These are phyloP conservation scores for Takifugu flavidus DNA, from an alignment of 2,113 vertebrate genomes.

Conservation along the genomic window DNA sequence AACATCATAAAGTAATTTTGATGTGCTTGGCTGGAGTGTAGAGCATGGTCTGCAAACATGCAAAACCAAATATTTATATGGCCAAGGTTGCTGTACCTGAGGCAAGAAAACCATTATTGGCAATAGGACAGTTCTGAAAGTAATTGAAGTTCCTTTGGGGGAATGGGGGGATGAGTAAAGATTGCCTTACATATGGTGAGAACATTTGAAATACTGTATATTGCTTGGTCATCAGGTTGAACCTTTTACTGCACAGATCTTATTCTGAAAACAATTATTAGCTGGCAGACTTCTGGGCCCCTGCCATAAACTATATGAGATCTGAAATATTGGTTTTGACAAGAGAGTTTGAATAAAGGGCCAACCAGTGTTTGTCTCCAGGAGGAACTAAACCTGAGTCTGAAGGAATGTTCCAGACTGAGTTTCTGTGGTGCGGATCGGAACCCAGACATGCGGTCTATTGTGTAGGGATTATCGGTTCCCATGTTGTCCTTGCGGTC, in stretches of 20 bases:
- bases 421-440: slow-evolving; percentile 54
- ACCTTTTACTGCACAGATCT: slow-evolving; percentile 3
- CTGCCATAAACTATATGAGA: slow-evolving; percentile 43
- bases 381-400: slow-evolving; percentile 65
- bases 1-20: slow-evolving; percentile 49
- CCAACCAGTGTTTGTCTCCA: slow-evolving; percentile 59
- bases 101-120: slow-evolving; percentile 26
- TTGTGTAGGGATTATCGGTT: slow-evolving; percentile 69
- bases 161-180: slow-evolving; percentile 12
- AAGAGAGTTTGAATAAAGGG: slow-evolving; percentile 51
- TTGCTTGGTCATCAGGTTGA: slow-evolving; percentile 20
- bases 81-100: slow-evolving; percentile 15
- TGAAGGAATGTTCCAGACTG: slow-evolving; percentile 59
- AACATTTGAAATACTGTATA: slow-evolving; percentile 31
- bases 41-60: slow-evolving; percentile 41
- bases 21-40: slow-evolving; percentile 22
- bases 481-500: slow-evolving; percentile 46
- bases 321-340: slow-evolving; percentile 48
- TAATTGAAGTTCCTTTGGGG: slow-evolving; percentile 3
- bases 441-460: slow-evolving; percentile 44
- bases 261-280: slow-evolving; percentile 29
- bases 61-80: slow-evolving; percentile 43
- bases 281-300: slow-evolving; percentile 17
- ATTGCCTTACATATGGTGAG: slow-evolving; percentile 2
- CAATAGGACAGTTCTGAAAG: slow-evolving; percentile 12